Conservation (phyloP, 2,113 vertebrate genomes). For the Lucifuga dentata region DNA sequence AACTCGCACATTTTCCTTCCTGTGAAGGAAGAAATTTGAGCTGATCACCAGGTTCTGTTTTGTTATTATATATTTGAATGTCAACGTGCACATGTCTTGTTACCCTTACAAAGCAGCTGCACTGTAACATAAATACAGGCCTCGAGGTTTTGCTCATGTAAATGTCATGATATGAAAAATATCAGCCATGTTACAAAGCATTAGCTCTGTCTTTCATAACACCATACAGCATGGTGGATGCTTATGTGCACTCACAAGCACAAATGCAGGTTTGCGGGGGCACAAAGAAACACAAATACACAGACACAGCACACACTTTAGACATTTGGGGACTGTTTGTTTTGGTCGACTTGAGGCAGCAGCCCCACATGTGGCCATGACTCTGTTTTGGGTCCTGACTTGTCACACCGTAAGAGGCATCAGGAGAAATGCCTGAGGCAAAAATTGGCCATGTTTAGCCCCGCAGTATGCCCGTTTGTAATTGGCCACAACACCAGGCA, state of each 20-base stretch:
- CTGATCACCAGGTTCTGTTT: slow-evolving; percentile 37
- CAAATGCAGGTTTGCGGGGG: slow-evolving; percentile 18
- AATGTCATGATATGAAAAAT: slow-evolving; percentile 71
- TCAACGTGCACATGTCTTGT: slow-evolving; percentile 50
- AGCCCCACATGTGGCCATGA: slow-evolving; percentile 73
- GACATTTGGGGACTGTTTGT: slow-evolving; percentile 75
- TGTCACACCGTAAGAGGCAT: slow-evolving; percentile 71
- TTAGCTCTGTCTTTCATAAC: slow-evolving; percentile 17
- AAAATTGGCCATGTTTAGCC: slow-evolving; percentile 74
- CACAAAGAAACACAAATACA: slow-evolving; percentile 15
- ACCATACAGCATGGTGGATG: slow-evolving; percentile 11
- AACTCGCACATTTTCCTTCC: neutral
- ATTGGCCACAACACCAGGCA: slow-evolving; percentile 78
- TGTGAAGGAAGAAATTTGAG: slow-evolving; percentile 30
- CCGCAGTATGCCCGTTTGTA: slow-evolving; percentile 77
- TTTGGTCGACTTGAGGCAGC: slow-evolving; percentile 69
- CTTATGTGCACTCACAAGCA: slow-evolving; percentile 11
- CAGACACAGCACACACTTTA: slow-evolving; percentile 31
- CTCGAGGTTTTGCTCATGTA: slow-evolving; percentile 52
- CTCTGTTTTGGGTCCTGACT: slow-evolving; percentile 76
- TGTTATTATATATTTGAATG: slow-evolving; percentile 56
- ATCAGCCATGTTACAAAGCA: slow-evolving; percentile 44
- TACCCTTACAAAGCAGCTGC: slow-evolving; percentile 61
- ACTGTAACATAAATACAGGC: slow-evolving; percentile 68
- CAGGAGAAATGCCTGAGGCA: slow-evolving; percentile 67